phyloP scores from a whole-genome alignment of 2,113 vertebrate species.

The Aegotheles bennettii region DNA sequence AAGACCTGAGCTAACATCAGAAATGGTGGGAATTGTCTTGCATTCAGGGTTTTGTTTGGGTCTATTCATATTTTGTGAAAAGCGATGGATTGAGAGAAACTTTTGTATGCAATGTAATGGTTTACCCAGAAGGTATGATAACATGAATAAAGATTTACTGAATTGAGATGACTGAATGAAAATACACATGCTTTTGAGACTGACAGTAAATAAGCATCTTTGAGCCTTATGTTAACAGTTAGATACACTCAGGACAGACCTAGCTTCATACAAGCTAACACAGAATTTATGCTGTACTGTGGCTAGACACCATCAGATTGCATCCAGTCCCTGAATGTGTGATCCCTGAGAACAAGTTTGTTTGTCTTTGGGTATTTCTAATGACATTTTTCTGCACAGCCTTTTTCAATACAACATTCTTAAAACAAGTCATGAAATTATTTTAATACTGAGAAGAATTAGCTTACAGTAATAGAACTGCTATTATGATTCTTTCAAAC shows the following conservation, averaged over 20 bases:
- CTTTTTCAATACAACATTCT: background rate
- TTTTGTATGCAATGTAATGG: background rate
- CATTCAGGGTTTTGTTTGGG: constrained; percentile 53
- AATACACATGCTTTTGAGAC: background rate
- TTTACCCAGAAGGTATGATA: background rate
- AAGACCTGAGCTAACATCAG: constrained; percentile 52
- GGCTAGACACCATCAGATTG: background rate
- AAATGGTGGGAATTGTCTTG: constrained; percentile 71
- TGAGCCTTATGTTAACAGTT: background rate
- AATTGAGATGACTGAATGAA: background rate
- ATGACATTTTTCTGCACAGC: background rate
- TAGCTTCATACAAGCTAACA: background rate
- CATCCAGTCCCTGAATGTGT: background rate
- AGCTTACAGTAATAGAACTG: background rate
- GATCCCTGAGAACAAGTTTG: background rate
- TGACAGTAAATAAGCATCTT: background rate
- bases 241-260: background rate
- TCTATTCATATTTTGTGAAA: constrained; percentile 45
- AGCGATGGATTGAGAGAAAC: background rate
- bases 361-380: background rate
- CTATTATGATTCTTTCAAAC: background rate
- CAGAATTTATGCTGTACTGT: background rate
- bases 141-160: background rate
- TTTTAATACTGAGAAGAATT: background rate
- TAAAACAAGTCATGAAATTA: background rate